Percentiles rank a stretch among this genome's conserved stretches.
Evolutionary conservation across 2,888 invertebrate species (phyloP).

Genomic region (Tryphoninae sp.): DNA sequence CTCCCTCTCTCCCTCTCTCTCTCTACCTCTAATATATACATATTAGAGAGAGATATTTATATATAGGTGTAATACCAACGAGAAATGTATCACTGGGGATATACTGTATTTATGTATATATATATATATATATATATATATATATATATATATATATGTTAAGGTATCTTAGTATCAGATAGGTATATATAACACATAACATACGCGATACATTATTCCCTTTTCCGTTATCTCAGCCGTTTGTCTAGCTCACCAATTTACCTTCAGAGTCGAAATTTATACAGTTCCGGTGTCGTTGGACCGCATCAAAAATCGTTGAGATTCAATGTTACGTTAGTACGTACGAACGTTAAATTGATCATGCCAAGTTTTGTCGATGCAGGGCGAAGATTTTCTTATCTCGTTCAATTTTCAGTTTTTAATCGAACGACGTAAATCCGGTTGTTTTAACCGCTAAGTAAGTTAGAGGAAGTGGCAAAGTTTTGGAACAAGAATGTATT

Average conservation of each 20-base stretch:
- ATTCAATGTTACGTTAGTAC: not conserved
- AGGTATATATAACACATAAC: constrained; percentile 21
- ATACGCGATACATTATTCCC: constrained; percentile 59
- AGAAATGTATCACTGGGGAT: constrained; percentile 62
- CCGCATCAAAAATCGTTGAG: constrained; percentile 1
- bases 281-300: constrained; percentile 25
- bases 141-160: constrained; percentile 36
- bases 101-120: constrained; percentile 5
- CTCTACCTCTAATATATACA: not conserved
- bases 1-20: no score
- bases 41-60: no score
- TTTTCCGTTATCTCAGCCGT: constrained; percentile 59
- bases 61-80: constrained; percentile 31
- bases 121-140: not conserved
- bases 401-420: no score
- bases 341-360: no score
- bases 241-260: constrained; percentile 59
- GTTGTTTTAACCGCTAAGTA: no score
- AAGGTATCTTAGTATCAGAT: constrained; percentile 45
- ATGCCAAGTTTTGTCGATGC: no score
- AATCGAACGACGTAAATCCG: no score
- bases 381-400: no score
- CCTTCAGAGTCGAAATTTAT: constrained; percentile 43
- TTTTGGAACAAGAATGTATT: not conserved
- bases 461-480: no score